A percentile compares a stretch with the other conserved stretches of the same genome.
phyloP scores from a whole-genome alignment of 1,140 invertebrate genomes.

The Drosophila parvula region DNA sequence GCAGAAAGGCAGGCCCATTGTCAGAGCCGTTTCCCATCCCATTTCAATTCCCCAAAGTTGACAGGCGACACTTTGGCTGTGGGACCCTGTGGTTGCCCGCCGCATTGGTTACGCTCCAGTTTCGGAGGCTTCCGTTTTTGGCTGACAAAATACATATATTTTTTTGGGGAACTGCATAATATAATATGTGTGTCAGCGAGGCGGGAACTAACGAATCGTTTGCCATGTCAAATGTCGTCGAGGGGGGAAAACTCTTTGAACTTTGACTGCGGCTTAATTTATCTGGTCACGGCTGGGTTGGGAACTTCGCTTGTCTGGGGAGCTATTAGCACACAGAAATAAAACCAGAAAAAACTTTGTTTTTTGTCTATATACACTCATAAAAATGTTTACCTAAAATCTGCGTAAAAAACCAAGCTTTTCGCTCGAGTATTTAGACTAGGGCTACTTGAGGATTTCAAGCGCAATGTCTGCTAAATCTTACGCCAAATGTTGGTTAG shows the following conservation, averaged over 20 bases:
- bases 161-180: slow-evolving; percentile 46
- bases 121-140: slow-evolving; percentile 51
- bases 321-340: slow-evolving; percentile 48
- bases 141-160: slow-evolving; percentile 7
- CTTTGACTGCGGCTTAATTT: slow-evolving; percentile 62
- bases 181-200: slow-evolving; percentile 67
- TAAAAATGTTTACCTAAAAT: no score
- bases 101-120: slow-evolving; percentile 67
- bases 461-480: no score
- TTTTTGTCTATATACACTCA: not conserved
- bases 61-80: slow-evolving; percentile 71
- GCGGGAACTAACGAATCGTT: slow-evolving; percentile 25
- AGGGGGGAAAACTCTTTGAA: slow-evolving; percentile 62
- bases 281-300: slow-evolving; percentile 48
- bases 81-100: slow-evolving; percentile 37
- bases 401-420: no score
- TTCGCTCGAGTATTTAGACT: no score
- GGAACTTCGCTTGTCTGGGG: slow-evolving; percentile 23
- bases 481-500: no score
- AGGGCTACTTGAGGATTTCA: no score
- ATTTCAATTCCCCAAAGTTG: slow-evolving; percentile 40
- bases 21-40: slow-evolving; percentile 6
- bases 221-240: slow-evolving; percentile 52
- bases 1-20: slow-evolving; percentile 42
- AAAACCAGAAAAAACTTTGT: not conserved